Evolutionary conservation across 64 coral and sea anemone genomes (phyloP).

Genomic region (Actinia tenebrosa): DNA sequence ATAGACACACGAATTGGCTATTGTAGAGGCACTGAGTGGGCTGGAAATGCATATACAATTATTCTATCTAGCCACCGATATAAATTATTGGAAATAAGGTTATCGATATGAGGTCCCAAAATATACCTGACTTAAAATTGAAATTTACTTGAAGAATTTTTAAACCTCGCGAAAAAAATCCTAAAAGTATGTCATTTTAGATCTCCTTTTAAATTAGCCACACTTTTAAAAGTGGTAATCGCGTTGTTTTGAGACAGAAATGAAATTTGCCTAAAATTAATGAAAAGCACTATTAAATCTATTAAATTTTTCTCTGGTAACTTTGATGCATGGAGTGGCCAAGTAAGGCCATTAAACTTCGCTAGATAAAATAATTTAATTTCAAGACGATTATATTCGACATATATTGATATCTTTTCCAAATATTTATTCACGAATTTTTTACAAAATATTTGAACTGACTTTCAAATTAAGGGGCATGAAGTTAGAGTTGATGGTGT

Average conservation of each 20-base stretch:
- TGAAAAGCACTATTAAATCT: neutral
- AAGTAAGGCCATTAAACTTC: neutral
- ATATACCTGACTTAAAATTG: neutral
- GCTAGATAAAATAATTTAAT: neutral
- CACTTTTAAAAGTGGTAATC: neutral
- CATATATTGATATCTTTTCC: neutral
- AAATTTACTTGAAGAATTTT: neutral
- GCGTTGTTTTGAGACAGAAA: neutral
- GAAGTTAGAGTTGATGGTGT: neutral
- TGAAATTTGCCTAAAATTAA: neutral
- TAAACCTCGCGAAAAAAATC: neutral
- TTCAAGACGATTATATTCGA: neutral
- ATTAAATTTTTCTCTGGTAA: neutral
- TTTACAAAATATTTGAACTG: neutral
- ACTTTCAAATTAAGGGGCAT: neutral
- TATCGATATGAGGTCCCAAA: neutral
- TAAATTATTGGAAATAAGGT: neutral
- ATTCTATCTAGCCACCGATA: neutral
- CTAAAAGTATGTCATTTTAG: neutral
- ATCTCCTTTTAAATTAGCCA: neutral
- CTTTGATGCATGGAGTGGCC: neutral
- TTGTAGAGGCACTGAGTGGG: neutral
- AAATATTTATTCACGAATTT: neutral
- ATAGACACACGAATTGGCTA: neutral
- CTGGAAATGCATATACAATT: neutral